phyloP scores from a whole-genome alignment of 2,888 invertebrate genomes.

The Eupithecia subfuscata region DNA sequence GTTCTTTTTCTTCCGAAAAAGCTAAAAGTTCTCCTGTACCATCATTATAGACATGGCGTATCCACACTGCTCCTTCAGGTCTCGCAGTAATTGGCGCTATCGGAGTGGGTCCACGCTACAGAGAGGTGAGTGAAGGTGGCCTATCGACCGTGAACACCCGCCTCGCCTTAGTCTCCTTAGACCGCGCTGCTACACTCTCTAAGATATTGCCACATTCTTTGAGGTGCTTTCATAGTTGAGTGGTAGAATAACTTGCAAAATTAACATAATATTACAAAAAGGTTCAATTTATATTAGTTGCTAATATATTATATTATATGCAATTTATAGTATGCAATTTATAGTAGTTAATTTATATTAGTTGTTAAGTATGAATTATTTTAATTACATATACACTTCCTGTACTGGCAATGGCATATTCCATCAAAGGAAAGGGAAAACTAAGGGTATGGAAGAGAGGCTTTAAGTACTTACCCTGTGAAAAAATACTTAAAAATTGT shows the following conservation, averaged over 20 bases:
- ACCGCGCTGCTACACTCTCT: slow-evolving; percentile 2
- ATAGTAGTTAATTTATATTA: not conserved
- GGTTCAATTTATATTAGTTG: not conserved
- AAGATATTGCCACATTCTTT: not conserved
- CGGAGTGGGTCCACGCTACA: slow-evolving; percentile 70
- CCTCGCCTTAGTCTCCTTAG: not conserved
- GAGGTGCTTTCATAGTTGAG: not conserved
- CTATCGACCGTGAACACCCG: slow-evolving; percentile 61
- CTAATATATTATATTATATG: too few relatives aligned
- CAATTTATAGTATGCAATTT: too few relatives aligned
- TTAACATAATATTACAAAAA: not conserved
- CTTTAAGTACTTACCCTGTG: too few relatives aligned
- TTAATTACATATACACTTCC: not conserved
- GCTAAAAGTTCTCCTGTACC: not conserved
- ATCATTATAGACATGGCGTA: slow-evolving; percentile 19
- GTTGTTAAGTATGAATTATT: not conserved
- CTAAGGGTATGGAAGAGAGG: not conserved
- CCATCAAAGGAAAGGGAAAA: not conserved
- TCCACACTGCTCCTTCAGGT: slow-evolving; percentile 52
- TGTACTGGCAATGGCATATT: not conserved
- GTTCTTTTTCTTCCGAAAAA: too few relatives aligned
- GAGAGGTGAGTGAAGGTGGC: slow-evolving; percentile 75
- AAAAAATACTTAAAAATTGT: not conserved
- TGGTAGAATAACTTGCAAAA: not conserved
- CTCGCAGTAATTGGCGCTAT: slow-evolving; percentile 75